These are phyloP conservation scores for Tetanocera ferruginea DNA, from an alignment of 2,888 invertebrate genomes.

Conservation along the genomic window DNA sequence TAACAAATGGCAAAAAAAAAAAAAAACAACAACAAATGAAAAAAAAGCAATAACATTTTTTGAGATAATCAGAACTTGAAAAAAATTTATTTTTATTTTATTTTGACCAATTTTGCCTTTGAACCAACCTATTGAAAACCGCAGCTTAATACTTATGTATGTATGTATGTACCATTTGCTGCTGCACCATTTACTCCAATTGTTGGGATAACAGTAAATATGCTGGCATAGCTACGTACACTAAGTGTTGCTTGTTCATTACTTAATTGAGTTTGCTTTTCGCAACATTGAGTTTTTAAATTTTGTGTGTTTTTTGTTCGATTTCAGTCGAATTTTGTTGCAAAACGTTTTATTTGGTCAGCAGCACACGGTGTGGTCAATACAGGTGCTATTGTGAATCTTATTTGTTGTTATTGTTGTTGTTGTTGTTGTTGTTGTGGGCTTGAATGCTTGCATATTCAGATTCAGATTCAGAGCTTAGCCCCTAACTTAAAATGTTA, in stretches of 20 bases:
- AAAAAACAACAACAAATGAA: background rate
- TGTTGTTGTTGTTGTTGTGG: slow-evolving; percentile 14
- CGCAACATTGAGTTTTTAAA: slow-evolving; percentile 25
- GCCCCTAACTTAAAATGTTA: no score
- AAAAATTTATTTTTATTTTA: no score
- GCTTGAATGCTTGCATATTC: background rate
- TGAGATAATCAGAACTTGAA: no score
- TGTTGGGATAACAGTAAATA: background rate
- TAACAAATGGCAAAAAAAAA: background rate
- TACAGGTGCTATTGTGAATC: slow-evolving; percentile 36
- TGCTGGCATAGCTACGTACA: background rate
- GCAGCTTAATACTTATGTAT: no score
- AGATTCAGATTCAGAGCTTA: background rate
- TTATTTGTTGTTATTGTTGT: slow-evolving; percentile 42
- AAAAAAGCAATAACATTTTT: background rate
- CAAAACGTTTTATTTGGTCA: slow-evolving; percentile 20
- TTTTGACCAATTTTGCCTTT: no score
- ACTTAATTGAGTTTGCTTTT: slow-evolving; percentile 31
- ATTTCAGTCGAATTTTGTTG: slow-evolving; percentile 46
- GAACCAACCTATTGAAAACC: no score
- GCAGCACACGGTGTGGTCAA: background rate
- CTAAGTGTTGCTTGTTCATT: slow-evolving; percentile 14
- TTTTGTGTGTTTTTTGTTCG: slow-evolving; percentile 47
- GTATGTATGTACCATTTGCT: background rate
- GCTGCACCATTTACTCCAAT: background rate